phyloP scores from a whole-genome alignment of 2,797 vertebrate species.

The Chelonia mydas region DNA sequence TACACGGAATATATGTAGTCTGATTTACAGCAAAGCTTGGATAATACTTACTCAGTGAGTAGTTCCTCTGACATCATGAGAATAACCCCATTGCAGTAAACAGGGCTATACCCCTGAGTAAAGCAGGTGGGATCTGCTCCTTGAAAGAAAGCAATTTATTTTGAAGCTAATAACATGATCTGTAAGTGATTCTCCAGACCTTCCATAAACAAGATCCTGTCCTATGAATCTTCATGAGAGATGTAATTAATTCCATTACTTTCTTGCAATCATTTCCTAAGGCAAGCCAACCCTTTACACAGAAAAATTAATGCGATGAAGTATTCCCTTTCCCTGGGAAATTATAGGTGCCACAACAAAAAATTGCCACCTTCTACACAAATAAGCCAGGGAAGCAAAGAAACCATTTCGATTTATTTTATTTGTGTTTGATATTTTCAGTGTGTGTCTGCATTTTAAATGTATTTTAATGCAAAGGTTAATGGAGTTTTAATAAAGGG shows the following conservation, averaged over 20 bases:
- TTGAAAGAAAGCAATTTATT: constrained; percentile 1
- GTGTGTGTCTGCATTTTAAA: constrained; percentile 73
- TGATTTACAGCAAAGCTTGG: neutral
- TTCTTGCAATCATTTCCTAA: constrained; percentile 24
- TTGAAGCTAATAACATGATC: neutral
- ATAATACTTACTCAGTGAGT: neutral
- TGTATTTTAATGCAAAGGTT: constrained; percentile 80
- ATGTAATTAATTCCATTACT: neutral
- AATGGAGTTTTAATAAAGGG: constrained; percentile 79
- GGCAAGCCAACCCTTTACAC: neutral
- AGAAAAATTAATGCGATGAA: neutral
- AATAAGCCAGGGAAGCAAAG: constrained; percentile 39
- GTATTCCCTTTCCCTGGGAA: constrained; percentile 7
- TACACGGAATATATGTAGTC: neutral
- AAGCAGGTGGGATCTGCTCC: neutral
- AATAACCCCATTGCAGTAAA: neutral
- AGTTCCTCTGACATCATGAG: neutral
- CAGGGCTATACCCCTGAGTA: neutral
- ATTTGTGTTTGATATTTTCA: constrained; percentile 75
- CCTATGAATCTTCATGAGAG: neutral
- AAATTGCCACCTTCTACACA: neutral
- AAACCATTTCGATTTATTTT: constrained; percentile 60
- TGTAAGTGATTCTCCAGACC: neutral
- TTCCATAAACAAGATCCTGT: neutral
- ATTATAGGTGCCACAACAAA: constrained; percentile 17